These are phyloP conservation scores for Campaea margaritaria DNA, from an alignment of 2,888 invertebrate genomes.

Conservation along the genomic window DNA sequence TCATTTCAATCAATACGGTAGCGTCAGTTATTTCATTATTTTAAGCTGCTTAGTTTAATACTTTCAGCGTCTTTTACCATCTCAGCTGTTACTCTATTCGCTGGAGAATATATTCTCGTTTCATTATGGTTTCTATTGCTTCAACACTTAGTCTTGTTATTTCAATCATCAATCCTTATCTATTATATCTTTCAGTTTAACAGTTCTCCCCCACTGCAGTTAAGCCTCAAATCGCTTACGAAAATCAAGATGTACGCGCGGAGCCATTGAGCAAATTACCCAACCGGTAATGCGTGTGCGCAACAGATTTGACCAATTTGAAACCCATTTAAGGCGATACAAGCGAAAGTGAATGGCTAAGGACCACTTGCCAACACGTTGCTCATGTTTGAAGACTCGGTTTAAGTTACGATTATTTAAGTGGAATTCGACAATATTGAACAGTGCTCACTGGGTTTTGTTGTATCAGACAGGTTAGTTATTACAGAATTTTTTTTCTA, in stretches of 20 bases:
- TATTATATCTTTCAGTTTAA: constrained; percentile 1
- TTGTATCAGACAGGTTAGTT: background rate
- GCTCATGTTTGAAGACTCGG: constrained; percentile 38
- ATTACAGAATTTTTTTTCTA: too few species aligned
- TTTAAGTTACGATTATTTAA: constrained; percentile 19
- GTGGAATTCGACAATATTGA: constrained; percentile 8
- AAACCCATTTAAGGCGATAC: constrained; percentile 52
- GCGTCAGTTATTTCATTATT: constrained; percentile 1
- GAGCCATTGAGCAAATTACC: constrained; percentile 50
- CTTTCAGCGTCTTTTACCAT: background rate
- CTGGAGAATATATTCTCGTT: background rate
- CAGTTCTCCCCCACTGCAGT: constrained; percentile 20
- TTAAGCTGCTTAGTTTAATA: background rate
- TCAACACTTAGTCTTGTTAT: too few species aligned
- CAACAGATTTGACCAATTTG: constrained; percentile 58
- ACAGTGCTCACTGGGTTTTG: background rate
- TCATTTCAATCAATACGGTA: background rate
- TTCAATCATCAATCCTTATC: background rate
- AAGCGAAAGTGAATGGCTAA: constrained; percentile 57
- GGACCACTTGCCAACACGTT: constrained; percentile 43
- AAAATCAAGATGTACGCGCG: constrained; percentile 41
- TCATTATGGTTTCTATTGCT: too few species aligned
- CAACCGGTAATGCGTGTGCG: constrained; percentile 50
- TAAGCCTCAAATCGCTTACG: constrained; percentile 36
- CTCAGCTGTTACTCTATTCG: too few species aligned